Evolutionary conservation across 2,797 vertebrate genomes (phyloP), one percentile per base, ranked within the genome.

Genomic region (Crocidura indochinensis): DNA sequence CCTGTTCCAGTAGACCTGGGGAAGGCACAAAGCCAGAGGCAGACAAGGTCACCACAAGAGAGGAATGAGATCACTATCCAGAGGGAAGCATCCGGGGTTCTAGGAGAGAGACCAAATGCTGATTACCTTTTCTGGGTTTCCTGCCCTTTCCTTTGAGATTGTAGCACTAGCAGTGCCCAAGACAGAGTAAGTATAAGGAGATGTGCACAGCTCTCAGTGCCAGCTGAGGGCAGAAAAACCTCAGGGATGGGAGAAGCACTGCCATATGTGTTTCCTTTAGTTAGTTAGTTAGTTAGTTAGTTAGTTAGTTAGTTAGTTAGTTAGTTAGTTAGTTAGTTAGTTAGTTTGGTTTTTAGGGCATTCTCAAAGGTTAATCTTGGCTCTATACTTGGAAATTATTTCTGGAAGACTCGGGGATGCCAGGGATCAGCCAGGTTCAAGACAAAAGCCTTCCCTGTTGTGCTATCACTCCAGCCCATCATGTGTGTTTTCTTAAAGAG

Each of bases 41-140:
- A 68, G 94, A 17, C 2, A 83, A 91, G 84, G 38, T 38, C 38
- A 38, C 38, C 38, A 38, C 38, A 38, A 38, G 38, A 15, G 49
- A 15, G 49, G 10, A 51, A 2, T 51, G 49, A 96, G 94, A 93
- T 95, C 96, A 87, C 27, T 0, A n/a, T 0, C 26, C 84, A 31
- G 75, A 69, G 67, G 0, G 1, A 51, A 46, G 73, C 78, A 68
- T 0, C 75, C 68, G 95, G 15, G 91, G 53, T 71, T 71, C 91
- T 68, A 26, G 22, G 0, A 88, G 93, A 89, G 81, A 65, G 47
- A 88, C 88, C 53, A 83, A 47, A 79, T 6, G 38, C 10, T 19
- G 68, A 76, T 8, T 0, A 84, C 31, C 78, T 0, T 38, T 38
- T 38, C 26, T 1, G 4, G 0, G 0, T 1, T 44, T 38, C 20